These are phyloP conservation scores for Spialia ferax DNA, from an alignment of 2,888 invertebrate species.

Conservation along the genomic window DNA sequence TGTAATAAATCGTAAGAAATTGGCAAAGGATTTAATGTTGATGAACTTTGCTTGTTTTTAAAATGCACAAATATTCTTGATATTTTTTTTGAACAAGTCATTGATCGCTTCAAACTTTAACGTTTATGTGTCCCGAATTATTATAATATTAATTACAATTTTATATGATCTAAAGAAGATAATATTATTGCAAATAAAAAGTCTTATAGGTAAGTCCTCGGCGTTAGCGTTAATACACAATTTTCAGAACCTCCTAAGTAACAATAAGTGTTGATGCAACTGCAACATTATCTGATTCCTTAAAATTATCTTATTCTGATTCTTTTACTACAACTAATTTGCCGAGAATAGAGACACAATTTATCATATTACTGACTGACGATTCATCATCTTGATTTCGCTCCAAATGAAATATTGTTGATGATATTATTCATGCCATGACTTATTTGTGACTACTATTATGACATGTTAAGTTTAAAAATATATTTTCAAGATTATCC, in stretches of 20 bases:
- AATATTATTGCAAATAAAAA: too few relatives aligned
- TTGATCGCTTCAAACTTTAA: too few relatives aligned
- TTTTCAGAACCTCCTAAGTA: neutral
- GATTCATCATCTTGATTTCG: constrained; percentile 13
- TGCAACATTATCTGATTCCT: too few relatives aligned
- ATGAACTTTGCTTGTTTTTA: constrained; percentile 1
- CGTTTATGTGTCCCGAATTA: too few relatives aligned
- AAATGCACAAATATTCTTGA: neutral
- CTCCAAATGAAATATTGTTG: constrained; percentile 18
- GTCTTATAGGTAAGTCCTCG: too few relatives aligned
- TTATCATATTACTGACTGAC: constrained; percentile 5
- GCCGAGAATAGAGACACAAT: constrained; percentile 2
- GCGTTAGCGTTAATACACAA: neutral
- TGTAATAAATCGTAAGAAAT: constrained; percentile 4
- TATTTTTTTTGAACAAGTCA: too few relatives aligned
- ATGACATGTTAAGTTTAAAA: neutral
- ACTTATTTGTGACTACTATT: constrained; percentile 2
- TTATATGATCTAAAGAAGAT: too few relatives aligned
- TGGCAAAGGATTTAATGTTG: neutral
- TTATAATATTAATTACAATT: too few relatives aligned
- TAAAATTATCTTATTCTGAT: too few relatives aligned
- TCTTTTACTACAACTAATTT: too few relatives aligned
- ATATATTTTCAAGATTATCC: neutral
- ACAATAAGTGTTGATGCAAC: too few relatives aligned
- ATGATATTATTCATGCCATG: constrained; percentile 6